These are phyloP conservation scores for Macropus fuliginosus DNA, from an alignment of 2,797 vertebrate species.

Conservation along the genomic window DNA sequence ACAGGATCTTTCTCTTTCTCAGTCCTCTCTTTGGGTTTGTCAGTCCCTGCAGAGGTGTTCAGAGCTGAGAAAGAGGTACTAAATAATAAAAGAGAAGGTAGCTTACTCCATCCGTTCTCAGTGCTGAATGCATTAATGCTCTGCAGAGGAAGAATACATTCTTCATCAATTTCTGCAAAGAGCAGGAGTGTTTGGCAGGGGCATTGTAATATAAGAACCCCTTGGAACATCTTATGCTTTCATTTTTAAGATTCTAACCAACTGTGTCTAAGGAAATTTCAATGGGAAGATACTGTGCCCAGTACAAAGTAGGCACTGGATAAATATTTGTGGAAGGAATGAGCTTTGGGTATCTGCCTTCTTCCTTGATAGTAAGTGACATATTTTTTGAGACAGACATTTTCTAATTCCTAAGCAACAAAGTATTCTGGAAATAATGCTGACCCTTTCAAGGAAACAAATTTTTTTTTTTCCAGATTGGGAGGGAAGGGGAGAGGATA, in stretches of 20 bases:
- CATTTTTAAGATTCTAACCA: slow-evolving; percentile 7
- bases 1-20: neutral
- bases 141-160: neutral
- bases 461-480: slow-evolving; percentile 23
- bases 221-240: neutral
- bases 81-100: neutral
- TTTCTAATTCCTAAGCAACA: slow-evolving; percentile 35
- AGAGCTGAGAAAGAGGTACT: neutral
- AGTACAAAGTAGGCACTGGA: neutral
- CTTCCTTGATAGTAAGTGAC: neutral
- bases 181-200: neutral
- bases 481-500: neutral
- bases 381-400: neutral
- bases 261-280: neutral
- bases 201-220: neutral
- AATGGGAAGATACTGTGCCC: neutral
- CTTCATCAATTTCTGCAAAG: neutral
- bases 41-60: neutral
- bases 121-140: slow-evolving; percentile 2
- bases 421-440: neutral
- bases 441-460: slow-evolving; percentile 40
- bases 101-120: neutral
- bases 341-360: slow-evolving; percentile 15
- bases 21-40: neutral
- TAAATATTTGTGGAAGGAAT: slow-evolving; percentile 37